Percentiles rank a stretch among this genome's conserved stretches.
These are phyloP conservation scores for Zootermopsis nevadensis DNA, from an alignment of 2,888 invertebrate genomes.

Conservation along the genomic window DNA sequence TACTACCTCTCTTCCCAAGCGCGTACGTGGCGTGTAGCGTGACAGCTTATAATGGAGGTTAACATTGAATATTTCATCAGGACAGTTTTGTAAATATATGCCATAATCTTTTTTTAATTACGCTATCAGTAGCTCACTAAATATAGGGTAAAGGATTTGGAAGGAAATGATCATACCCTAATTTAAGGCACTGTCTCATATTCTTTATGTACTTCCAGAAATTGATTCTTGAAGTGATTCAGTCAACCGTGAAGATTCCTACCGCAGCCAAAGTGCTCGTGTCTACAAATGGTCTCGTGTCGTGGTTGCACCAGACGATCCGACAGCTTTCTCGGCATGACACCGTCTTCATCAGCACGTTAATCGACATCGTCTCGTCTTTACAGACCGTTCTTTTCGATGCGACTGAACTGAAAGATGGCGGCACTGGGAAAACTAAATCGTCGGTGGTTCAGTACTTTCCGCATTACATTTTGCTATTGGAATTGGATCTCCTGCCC, in stretches of 20 bases:
- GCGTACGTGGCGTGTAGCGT: too few relatives aligned
- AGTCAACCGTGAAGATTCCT: slow-evolving; percentile 72
- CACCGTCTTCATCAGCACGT: background rate
- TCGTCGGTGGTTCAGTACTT: background rate
- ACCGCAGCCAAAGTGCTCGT: slow-evolving; percentile 72
- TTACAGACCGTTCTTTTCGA: background rate
- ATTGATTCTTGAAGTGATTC: slow-evolving; percentile 74
- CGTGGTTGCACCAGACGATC: slow-evolving; percentile 72
- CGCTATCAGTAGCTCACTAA: too few relatives aligned
- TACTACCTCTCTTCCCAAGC: too few relatives aligned
- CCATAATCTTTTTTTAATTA: too few relatives aligned
- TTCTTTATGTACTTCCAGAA: slow-evolving; percentile 59
- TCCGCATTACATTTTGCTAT: slow-evolving; percentile 3
- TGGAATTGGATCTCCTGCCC: slow-evolving; percentile 50
- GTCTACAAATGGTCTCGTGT: slow-evolving; percentile 75
- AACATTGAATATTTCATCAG: too few relatives aligned
- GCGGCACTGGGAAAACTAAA: background rate
- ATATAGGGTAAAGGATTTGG: too few relatives aligned
- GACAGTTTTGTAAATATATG: too few relatives aligned
- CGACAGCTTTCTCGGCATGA: slow-evolving; percentile 55
- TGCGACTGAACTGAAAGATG: background rate
- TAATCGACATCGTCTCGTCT: background rate
- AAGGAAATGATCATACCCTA: too few relatives aligned
- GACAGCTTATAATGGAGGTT: too few relatives aligned
- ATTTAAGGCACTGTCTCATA: too few relatives aligned